Evolutionary conservation across 2,888 invertebrate species (phyloP).

Genomic region (Amphiduros pacificus): DNA sequence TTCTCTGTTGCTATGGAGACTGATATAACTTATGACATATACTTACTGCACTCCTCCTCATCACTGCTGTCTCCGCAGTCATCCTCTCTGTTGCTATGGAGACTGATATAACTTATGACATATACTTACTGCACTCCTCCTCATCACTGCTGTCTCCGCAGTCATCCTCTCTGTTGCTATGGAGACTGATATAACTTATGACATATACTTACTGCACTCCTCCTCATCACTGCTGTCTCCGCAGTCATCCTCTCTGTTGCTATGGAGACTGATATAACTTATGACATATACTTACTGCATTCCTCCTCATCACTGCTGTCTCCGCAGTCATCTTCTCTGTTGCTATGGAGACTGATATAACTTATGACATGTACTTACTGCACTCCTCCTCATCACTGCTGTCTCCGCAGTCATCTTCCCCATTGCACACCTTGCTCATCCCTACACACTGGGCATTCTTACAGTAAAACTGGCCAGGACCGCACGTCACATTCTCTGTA

Average conservation of each 20-base stretch:
- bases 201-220: constrained; percentile 37
- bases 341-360: no score
- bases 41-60: constrained; percentile 48
- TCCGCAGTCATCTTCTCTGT: constrained; percentile 82
- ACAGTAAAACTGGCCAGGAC: constrained; percentile 81
- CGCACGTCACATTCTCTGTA: constrained; percentile 64
- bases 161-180: constrained; percentile 82
- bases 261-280: no score
- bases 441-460: constrained; percentile 71
- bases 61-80: constrained; percentile 73
- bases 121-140: constrained; percentile 39
- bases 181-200: no score
- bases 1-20: no score
- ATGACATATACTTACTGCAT: constrained; percentile 39
- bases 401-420: constrained; percentile 79
- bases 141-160: constrained; percentile 69
- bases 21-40: no score
- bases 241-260: constrained; percentile 84
- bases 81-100: constrained; percentile 80
- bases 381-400: constrained; percentile 53
- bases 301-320: constrained; percentile 60
- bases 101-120: no score
- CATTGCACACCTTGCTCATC: constrained; percentile 80
- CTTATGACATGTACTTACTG: constrained; percentile 36
- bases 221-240: constrained; percentile 64